These are phyloP conservation scores for Leptinotarsa haldemani DNA, from an alignment of 2,888 invertebrate genomes.

Conservation along the genomic window DNA sequence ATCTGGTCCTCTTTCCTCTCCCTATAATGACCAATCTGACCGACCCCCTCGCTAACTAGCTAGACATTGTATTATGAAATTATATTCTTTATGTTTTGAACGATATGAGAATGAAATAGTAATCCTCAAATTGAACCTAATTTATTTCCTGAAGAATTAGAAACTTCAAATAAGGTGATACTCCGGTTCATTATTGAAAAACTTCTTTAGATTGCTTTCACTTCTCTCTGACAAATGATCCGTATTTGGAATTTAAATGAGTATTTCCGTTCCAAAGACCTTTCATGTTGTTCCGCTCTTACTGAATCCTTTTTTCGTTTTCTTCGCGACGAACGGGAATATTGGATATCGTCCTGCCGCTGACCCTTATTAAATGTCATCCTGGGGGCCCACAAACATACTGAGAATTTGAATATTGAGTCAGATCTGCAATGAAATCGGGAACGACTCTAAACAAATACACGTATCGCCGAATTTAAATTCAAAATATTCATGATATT, in stretches of 20 bases:
- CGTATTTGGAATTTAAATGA: background rate
- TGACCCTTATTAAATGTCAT: background rate
- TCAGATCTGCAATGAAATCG: background rate
- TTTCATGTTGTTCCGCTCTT: background rate
- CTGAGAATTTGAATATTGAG: constrained; percentile 1
- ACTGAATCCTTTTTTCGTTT: constrained; percentile 2
- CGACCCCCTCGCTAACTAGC: too few species aligned
- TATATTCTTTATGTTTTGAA: too few species aligned
- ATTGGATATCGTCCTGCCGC: background rate
- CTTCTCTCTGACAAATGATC: background rate
- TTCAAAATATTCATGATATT: constrained; percentile 24
- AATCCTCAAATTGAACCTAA: too few species aligned
- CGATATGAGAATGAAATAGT: too few species aligned
- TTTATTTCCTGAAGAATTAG: too few species aligned
- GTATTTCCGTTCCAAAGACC: background rate
- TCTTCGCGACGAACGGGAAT: background rate
- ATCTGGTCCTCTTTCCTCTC: too few species aligned
- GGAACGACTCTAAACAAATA: constrained; percentile 9
- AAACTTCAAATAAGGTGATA: too few species aligned
- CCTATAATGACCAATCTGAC: too few species aligned
- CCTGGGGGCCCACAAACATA: background rate
- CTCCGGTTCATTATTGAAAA: background rate
- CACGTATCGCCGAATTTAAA: constrained; percentile 2
- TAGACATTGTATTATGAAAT: too few species aligned
- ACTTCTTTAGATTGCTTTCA: background rate